These are phyloP conservation scores for Amphimallon solstitiale DNA, from an alignment of 2,888 invertebrate genomes.

Conservation along the genomic window DNA sequence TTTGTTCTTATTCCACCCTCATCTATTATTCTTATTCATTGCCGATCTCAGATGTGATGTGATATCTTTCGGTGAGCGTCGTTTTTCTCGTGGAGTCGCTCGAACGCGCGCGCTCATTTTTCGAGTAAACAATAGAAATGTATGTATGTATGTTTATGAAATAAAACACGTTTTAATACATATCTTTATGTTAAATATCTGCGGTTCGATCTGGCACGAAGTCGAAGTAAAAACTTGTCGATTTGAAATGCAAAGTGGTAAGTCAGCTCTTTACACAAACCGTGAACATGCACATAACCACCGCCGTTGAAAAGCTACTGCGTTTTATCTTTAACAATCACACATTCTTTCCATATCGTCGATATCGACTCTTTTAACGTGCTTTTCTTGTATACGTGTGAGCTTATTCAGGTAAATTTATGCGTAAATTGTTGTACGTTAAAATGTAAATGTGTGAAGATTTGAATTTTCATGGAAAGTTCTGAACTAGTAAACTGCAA, in stretches of 20 bases:
- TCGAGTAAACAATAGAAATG: conserved; percentile 32
- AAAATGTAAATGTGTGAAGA: no score
- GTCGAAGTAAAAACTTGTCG: conserved; percentile 57
- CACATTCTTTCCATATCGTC: conserved; percentile 23
- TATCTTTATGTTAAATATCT: conserved; percentile 61
- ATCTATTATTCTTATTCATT: no score
- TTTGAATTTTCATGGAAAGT: no score
- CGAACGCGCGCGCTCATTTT: not conserved
- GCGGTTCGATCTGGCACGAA: conserved; percentile 60
- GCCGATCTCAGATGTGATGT: no score
- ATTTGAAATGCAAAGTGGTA: conserved; percentile 35
- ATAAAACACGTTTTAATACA: conserved; percentile 59
- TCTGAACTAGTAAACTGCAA: no score
- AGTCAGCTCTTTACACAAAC: conserved; percentile 19
- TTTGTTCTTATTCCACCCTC: no score
- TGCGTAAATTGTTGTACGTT: no score
- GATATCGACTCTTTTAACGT: conserved; percentile 9
- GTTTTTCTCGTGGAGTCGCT: no score
- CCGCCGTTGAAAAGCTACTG: no score
- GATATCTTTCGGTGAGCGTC: no score
- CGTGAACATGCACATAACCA: conserved; percentile 11
- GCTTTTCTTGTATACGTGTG: no score
- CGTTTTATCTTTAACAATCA: conserved; percentile 10
- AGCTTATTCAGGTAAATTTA: no score
- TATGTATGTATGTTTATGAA: conserved; percentile 45